Evolutionary conservation across 2,113 vertebrate species (phyloP), one percentile per base, ranked within the genome.

Genomic region (Sebastes schlegelii): DNA sequence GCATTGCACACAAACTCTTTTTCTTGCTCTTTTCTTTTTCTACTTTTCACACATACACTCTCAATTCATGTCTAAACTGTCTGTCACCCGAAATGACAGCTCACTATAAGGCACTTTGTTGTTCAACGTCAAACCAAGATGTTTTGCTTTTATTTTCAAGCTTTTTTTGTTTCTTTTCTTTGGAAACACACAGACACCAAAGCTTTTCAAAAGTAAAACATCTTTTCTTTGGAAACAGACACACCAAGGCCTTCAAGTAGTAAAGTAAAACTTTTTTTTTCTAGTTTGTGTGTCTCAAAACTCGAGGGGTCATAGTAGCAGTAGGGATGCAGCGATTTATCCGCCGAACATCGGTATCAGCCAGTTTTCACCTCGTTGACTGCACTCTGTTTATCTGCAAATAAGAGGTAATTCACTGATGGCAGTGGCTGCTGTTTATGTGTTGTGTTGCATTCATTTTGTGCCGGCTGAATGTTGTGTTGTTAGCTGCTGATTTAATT

Each of bases 21-120:
- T 52, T 68, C 57, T 17, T 26, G 5, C 2, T 17, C n/a, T 63
- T 72, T 60, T 45, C 16, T 58, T 78, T 64, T 62, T 54, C 6
- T 70, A 11, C 49, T 66, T 23, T 52, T 81, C 52, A 75, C 21
- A 46, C 60, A 16, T 3, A 46, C 58, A 62, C 40, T 43, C 49
- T 55, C 51, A 85, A 74, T 82, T 77, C 19, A 55, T 72, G 84
- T 87, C 82, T 21, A 70, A 71, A 86, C 82, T 58, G 66, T 51
- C 69, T 81, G 77, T 78, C 84, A 67, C n/a, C 19, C 9, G 12
- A 62, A 70, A 68, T 77, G 77, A 84, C 82, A 89, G 69, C 62
- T 80, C 17, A 58, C 61, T 64, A 46, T n/a, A 55, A 57, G 19
- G 45, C 73, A 64, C 70, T 84, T 70, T 86, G 45, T 80, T 73